A percentile compares a stretch with the other conserved stretches of the same genome.
Evolutionary conservation across 2,797 vertebrate genomes (phyloP).

Genomic region (Malurus leucopterus): DNA sequence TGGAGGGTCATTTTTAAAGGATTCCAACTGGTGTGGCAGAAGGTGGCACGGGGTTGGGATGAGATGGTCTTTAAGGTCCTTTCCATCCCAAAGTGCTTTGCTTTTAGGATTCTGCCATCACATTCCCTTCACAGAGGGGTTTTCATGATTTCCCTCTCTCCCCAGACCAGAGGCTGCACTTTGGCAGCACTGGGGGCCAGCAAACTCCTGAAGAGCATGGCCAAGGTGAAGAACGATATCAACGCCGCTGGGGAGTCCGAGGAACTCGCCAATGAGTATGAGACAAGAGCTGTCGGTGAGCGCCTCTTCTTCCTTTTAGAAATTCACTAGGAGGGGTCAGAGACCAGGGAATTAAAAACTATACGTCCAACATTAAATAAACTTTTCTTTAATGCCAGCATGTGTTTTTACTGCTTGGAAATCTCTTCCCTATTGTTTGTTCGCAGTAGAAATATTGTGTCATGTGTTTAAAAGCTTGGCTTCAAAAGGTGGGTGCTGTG

Average conservation of each 20-base stretch:
- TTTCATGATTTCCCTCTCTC: neutral
- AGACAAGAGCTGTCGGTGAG: conserved; percentile 77
- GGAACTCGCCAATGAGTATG: conserved; percentile 77
- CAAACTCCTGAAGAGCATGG: conserved; percentile 79
- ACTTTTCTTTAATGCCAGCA: neutral
- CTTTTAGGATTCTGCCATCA: neutral
- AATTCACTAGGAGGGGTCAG: neutral
- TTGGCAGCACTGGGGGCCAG: conserved; percentile 78
- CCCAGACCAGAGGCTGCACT: conserved; percentile 76
- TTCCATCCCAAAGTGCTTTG: neutral
- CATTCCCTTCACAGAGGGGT: neutral
- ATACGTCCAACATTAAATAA: neutral
- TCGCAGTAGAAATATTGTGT: neutral
- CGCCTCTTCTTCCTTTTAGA: neutral
- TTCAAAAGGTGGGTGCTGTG: neutral
- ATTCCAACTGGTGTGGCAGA: neutral
- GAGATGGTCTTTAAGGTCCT: neutral
- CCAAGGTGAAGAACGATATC: conserved; percentile 80
- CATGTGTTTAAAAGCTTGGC: neutral
- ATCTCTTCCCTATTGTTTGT: neutral
- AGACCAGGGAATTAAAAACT: neutral
- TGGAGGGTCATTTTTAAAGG: neutral
- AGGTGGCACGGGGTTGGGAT: neutral
- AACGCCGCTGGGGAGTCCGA: conserved; percentile 78
- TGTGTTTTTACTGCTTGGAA: neutral